Conservation (phyloP, 2,113 vertebrate species). For the Melospiza melodia region DNA sequence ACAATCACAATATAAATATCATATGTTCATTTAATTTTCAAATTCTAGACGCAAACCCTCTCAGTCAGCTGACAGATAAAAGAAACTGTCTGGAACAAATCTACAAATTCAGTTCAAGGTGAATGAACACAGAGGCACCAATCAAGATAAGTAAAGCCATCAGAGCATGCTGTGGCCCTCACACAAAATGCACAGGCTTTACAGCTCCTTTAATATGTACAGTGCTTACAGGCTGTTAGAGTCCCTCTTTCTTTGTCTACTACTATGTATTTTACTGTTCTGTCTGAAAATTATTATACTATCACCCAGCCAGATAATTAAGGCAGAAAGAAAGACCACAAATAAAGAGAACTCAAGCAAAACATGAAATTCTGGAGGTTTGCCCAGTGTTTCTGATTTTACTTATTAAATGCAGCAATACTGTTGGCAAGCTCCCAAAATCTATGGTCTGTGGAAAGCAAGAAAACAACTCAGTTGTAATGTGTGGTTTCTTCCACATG, state of each 20-base stretch:
- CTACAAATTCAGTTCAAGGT: not conserved
- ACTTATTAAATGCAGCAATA: slow-evolving; percentile 87
- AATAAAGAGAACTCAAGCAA: slow-evolving; percentile 81
- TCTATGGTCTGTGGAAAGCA: slow-evolving; percentile 67
- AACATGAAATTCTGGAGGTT: slow-evolving; percentile 81
- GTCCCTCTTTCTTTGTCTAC: not conserved
- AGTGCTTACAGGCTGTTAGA: not conserved
- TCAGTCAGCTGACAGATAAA: not conserved
- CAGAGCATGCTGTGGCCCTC: not conserved
- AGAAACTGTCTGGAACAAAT: not conserved
- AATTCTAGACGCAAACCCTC: not conserved
- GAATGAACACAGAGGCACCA: not conserved
- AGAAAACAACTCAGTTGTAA: slow-evolving; percentile 64
- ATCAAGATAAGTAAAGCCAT: not conserved
- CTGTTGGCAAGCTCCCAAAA: slow-evolving; percentile 82
- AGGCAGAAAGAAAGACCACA: slow-evolving; percentile 66
- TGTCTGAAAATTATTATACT: slow-evolving; percentile 61
- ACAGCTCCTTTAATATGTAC: not conserved
- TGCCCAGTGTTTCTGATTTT: slow-evolving; percentile 86
- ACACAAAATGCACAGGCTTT: not conserved
- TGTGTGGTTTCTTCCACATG: slow-evolving; percentile 62
- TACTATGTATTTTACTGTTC: slow-evolving; percentile 41
- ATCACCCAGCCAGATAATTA: slow-evolving; percentile 63
- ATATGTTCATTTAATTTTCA: not conserved
- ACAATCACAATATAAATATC: not conserved